These are phyloP conservation scores for Anodontia alba DNA, from an alignment of 2,888 invertebrate genomes.

Conservation along the genomic window DNA sequence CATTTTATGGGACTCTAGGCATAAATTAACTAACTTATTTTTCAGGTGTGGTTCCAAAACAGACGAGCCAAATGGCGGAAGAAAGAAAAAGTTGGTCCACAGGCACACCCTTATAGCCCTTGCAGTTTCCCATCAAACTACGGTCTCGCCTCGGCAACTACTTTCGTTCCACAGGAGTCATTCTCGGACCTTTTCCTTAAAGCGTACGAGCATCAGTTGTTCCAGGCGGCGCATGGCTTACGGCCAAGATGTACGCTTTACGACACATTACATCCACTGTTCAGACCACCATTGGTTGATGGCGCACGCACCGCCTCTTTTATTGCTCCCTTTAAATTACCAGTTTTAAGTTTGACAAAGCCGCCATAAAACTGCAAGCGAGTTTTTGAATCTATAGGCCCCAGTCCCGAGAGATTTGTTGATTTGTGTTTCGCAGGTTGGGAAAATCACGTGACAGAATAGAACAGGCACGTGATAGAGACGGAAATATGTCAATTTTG, in stretches of 20 bases:
- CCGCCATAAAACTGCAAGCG: not conserved
- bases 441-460: no score
- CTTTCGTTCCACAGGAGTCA: constrained; percentile 61
- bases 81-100: constrained; percentile 91
- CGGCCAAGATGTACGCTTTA: not conserved
- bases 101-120: constrained; percentile 77
- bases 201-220: constrained; percentile 77
- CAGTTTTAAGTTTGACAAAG: not conserved
- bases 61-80: constrained; percentile 99
- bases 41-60: constrained; percentile 99
- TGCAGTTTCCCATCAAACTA: constrained; percentile 46
- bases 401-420: no score
- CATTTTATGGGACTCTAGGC: no score
- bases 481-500: no score
- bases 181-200: constrained; percentile 80
- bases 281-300: not conserved
- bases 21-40: no score
- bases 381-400: no score
- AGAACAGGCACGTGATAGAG: no score
- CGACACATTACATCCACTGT: not conserved
- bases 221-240: constrained; percentile 26
- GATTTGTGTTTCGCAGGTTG: no score
- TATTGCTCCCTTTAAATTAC: not conserved
- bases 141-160: constrained; percentile 43
- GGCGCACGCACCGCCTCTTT: not conserved